A percentile compares a stretch with the other conserved stretches of the same genome.
These are phyloP conservation scores for Albula goreensis DNA, from an alignment of 2,113 vertebrate species.

Conservation along the genomic window DNA sequence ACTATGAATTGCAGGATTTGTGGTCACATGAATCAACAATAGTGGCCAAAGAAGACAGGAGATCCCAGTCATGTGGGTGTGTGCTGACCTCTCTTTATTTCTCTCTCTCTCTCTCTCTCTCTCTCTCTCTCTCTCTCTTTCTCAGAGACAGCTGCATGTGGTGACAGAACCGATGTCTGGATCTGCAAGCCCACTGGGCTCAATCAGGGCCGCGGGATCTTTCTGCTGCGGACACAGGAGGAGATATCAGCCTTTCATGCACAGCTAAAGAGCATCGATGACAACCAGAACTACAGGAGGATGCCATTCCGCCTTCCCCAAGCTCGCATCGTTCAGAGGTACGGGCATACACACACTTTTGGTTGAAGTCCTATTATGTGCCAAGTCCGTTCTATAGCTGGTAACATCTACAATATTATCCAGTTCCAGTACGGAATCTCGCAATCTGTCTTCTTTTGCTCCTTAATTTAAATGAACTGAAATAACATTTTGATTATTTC, in stretches of 20 bases:
- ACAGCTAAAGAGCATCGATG: constrained; percentile 60
- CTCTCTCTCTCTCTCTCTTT: not conserved
- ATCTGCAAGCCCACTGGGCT: constrained; percentile 85
- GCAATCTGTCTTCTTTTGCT: too few relatives aligned
- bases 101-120: constrained; percentile 11
- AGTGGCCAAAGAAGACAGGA: too few relatives aligned
- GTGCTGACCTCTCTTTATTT: constrained; percentile 36
- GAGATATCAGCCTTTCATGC: constrained; percentile 64
- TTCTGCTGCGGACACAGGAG: constrained; percentile 73
- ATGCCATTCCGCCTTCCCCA: constrained; percentile 47
- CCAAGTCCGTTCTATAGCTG: too few relatives aligned
- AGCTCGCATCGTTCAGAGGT: constrained; percentile 80
- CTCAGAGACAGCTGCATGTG: constrained; percentile 41
- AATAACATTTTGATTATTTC: too few relatives aligned
- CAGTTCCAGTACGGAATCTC: too few relatives aligned
- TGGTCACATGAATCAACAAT: too few relatives aligned
- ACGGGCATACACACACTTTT: too few relatives aligned
- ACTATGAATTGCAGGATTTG: too few relatives aligned
- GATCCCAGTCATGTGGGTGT: too few relatives aligned
- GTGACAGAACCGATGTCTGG: constrained; percentile 67
- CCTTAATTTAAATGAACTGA: too few relatives aligned
- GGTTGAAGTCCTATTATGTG: too few relatives aligned
- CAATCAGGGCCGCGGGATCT: constrained; percentile 87
- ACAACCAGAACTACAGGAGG: constrained; percentile 43
- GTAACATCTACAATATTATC: too few relatives aligned